Evolutionary conservation across 2,797 vertebrate genomes (phyloP), one percentile per base, ranked within the genome.

Genomic region (Spinibarbus caldwelli): DNA sequence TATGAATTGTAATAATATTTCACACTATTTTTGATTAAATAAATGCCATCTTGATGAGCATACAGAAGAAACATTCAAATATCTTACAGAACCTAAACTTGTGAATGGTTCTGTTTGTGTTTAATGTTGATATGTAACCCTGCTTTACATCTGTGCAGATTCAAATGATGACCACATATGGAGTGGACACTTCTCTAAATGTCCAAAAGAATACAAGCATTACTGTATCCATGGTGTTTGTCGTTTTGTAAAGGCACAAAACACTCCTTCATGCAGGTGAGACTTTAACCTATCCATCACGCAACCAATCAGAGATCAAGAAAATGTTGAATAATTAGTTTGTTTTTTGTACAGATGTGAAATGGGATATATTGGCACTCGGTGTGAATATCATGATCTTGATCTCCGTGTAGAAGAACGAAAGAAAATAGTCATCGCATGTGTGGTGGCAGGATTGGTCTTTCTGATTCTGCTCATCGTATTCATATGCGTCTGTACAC

Each of bases 141-240:
- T 4, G 10, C 12, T 83, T 43, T 83, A 11, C 66, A 73, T 31
- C n/a, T 79, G 8, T 23, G 70, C 57, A 84, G 83, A 82, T 29
- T 11, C 54, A 10, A 38, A 70, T 47, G 75, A 88, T 62, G 57
- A 91, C 1, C 91, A 85, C n/a, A 89, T 90, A 85, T 93, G 90
- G 92, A 92, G 88, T 19, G 93, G 94, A 6, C 97, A 97, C 92
- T 97, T 97, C 90, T 95, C 96, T 7, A 89, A 92, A 77, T 99
- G 97, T 90, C 97, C 97, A 0, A 91, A 95, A 80, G 91, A 96
- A 15, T 95, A 96, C 38, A 85, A 3, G 68, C 88, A 96, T 89
- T 99, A 96, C 92, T 99, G 97, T 5, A 83, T 98, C 87, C 96
- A 96, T 9, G 97, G 97, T 73, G 94, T 92, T 10, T 99, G 97